Base-by-base conservation (phyloP, 2,113 vertebrate genomes). In the Theristicus caerulescens region DNA sequence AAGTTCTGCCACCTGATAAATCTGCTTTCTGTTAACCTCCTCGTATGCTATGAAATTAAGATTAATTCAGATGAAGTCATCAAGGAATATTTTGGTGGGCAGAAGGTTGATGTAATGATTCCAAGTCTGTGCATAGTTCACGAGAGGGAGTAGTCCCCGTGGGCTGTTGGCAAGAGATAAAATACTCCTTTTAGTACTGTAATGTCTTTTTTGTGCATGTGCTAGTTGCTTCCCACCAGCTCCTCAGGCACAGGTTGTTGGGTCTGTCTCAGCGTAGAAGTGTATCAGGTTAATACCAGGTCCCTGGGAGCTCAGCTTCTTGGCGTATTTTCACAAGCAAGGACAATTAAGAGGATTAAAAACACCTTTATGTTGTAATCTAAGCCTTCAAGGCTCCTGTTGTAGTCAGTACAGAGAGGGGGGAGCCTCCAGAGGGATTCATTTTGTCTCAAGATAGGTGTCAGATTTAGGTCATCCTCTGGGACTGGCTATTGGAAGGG, bases 291-390 rank as follows among this genome's bases (percentile, higher is more conserved):
- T 93, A 90, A 90, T 90, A 87, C 79, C 58, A 52, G 46, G 40
- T 57, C 92, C 62, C 80, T 62, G 42, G 29, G 76, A 94, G 70
- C 66, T 85, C 49, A 12, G 49, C 26, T 89, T 52, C 69, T 61
- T 76, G 69, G 73, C 0, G 0, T 59, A 1, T 76, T 88, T 71
- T 90, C 77, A 52, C 4, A 15, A 64, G 46, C 27, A 12, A 34
- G 65, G 57, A 54, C 49, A 69, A 47, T 86, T 54, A 69, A 13
- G 27, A 85, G 76, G 74, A 82, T 91, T 92, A 87, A 73, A 96
- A 29, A 7, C 73, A 64, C 49, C 24, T 87, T 69, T 69, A 34
- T 34, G 49, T 29, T 87, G 44, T 85, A 91, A 91, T 93, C 36
- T 72, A 26, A 40, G 12, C 27, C 61, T 59, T 84, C 6, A 10